Percentiles rank a stretch among this genome's conserved stretches.
These are phyloP conservation scores for Hemibagrus guttatus DNA, from an alignment of 2,797 vertebrate species.

Conservation along the genomic window DNA sequence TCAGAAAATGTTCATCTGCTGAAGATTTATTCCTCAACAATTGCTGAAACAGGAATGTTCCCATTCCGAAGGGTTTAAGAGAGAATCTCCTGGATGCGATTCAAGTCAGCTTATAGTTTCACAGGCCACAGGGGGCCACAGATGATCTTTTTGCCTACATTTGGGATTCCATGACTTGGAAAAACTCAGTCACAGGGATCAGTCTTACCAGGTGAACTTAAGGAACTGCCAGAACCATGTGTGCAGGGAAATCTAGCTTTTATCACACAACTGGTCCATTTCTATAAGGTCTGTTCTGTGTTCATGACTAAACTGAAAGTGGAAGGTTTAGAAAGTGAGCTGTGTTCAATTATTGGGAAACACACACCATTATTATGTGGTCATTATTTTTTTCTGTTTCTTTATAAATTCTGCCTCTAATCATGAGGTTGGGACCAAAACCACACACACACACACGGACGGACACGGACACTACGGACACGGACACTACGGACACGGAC, in stretches of 20 bases:
- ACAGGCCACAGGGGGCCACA: constrained; percentile 64
- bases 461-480: no score
- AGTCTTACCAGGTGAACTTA: constrained; percentile 10
- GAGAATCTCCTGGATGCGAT: constrained; percentile 76
- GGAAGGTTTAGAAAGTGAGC: not conserved
- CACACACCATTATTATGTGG: no score
- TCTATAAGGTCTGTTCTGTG: not conserved
- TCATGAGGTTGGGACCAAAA: not conserved
- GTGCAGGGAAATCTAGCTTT: not conserved
- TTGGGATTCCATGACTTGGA: constrained; percentile 76
- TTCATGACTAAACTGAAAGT: not conserved
- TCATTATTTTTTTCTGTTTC: not conserved
- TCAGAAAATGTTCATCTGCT: constrained; percentile 77
- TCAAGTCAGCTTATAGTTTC: constrained; percentile 64
- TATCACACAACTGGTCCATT: not conserved
- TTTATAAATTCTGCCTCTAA: not conserved
- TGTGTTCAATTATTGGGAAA: no score
- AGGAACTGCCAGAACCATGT: not conserved
- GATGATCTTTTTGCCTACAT: constrained; percentile 74
- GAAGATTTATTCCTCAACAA: constrained; percentile 77
- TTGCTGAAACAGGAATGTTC: constrained; percentile 76
- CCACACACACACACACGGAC: no score
- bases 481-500: no score
- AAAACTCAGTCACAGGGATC: constrained; percentile 67
- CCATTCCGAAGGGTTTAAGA: constrained; percentile 80